Conservation (phyloP, 2,113 vertebrate genomes). For the Pachycephala philippinensis region DNA sequence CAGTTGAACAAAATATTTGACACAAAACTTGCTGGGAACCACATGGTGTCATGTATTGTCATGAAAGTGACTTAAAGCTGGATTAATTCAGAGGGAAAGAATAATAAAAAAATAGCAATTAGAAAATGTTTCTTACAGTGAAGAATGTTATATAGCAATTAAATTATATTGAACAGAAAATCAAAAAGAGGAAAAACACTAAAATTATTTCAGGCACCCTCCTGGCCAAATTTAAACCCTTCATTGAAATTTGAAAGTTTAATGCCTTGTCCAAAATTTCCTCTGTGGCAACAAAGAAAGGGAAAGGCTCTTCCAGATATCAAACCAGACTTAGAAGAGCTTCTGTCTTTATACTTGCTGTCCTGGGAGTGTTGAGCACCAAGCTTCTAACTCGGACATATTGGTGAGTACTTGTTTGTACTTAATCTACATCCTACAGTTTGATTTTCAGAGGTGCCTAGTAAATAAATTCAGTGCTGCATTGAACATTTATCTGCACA, state of each 20-base stretch:
- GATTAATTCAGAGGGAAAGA: background rate
- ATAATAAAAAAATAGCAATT: background rate
- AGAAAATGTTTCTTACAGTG: background rate
- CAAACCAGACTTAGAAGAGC: background rate
- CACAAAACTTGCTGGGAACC: conserved; percentile 37
- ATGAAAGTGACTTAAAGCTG: conserved; percentile 1
- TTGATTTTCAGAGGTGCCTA: background rate
- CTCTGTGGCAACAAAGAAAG: background rate
- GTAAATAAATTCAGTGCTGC: background rate
- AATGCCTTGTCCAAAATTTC: background rate
- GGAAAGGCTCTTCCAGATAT: background rate
- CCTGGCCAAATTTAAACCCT: background rate
- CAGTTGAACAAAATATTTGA: background rate
- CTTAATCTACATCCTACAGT: background rate
- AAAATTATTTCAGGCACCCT: background rate
- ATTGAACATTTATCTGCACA: background rate
- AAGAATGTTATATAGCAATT: background rate
- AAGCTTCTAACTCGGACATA: background rate
- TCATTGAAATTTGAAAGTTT: background rate
- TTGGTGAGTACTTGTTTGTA: background rate
- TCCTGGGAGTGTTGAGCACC: background rate
- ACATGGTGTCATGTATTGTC: background rate
- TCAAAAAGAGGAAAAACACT: background rate
- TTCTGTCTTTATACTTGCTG: background rate
- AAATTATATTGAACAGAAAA: background rate